Base-by-base conservation (phyloP, 2,797 vertebrate genomes). In the Syngnathus rostellatus region DNA sequence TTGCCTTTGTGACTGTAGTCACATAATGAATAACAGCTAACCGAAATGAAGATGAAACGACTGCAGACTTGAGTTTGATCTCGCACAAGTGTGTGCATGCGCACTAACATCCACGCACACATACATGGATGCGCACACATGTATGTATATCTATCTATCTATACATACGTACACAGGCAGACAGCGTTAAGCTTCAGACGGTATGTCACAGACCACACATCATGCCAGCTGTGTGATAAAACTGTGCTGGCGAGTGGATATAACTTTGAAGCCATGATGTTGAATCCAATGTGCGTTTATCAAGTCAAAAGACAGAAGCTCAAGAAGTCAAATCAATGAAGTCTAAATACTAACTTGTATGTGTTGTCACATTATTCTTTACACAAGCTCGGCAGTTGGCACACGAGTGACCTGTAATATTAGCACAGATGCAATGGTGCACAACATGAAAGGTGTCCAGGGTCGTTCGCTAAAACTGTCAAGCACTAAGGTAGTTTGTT, bases 111-210 rank as follows among this genome's bases (percentile, higher is more conserved):
- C 4, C 41, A 59, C 67, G 6, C 54, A 45, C 40, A 9, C 19
- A 48, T 19, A 48, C 23, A 63, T 14, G 8, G 14, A 63, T 16
- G 48, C 16, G 23, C n/a, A 41, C 38, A 40, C 43, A 14, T 45
- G 14, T 45, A 4, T 43, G 11, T 11, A 5, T 51, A 51, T 51
- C 19, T 51, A 51, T 23, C 11, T 23, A 54, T 25, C 23, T 54
- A 54, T 23, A 54, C 23, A 23, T 25, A 23, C 7, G 48, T 23
- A 25, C 4, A 25, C 6, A 25, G 14, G 37, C 12, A 46, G 80
- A 77, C 69, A 81, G 79, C 63, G 69, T 81, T 83, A 64, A 16
- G 50, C 64, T 41, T 43, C 16, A 43, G 51, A 43, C 54, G 64
- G 63, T 43, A 55, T 65, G 51, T 65, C 14, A 57, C 64, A 43